Evolutionary conservation across 1,140 invertebrate genomes (phyloP), one percentile per base, ranked within the genome.

Genomic region (Chelonus insularis): DNA sequence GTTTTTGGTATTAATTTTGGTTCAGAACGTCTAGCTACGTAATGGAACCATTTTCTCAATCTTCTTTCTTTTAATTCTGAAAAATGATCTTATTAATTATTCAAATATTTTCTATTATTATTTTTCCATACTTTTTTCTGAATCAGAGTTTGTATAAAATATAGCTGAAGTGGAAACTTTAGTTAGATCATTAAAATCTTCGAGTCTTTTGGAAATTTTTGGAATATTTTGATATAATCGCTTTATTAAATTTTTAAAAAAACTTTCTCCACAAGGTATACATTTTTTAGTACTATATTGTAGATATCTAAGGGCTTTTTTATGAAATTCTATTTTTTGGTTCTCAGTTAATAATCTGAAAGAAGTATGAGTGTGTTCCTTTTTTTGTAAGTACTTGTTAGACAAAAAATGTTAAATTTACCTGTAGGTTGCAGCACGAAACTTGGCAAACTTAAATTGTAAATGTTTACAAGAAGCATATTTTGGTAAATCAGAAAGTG

Each of bases 251-350:
- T 73, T 82, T 0, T 68, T 67, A 67, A 88, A 87, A 20, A 74
- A 80, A 14, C 81, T 82, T 29, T 76, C 73, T 0, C 85, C 85
- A 60, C 86, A 88, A 4, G 78, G 66, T 1, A 54, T 60, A 60
- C 86, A 87, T 43, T 83, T 79, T 57, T 76, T 78, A 0, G 85
- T 84, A 66, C 84, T 82, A 25, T 82, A 79, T 67, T 84, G 83
- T 1, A 88, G 65, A 65, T 82, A 87, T 41, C 82, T 72, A 2
- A 87, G 68, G 0, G 86, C 84, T 58, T 83, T 81, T 2, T 72
- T 77, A 56, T 88, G 86, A 66, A 87, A 82, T 59, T 86, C 84
- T n/a, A 84, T 79, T 69, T 86, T 87, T 67, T 87, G 86, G 67
- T 74, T 81, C 59, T 86, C 85, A 2, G 86, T 87, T 12, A 87